Conservation (phyloP, 2,113 vertebrate genomes). For the Oenanthe oenanthe region DNA sequence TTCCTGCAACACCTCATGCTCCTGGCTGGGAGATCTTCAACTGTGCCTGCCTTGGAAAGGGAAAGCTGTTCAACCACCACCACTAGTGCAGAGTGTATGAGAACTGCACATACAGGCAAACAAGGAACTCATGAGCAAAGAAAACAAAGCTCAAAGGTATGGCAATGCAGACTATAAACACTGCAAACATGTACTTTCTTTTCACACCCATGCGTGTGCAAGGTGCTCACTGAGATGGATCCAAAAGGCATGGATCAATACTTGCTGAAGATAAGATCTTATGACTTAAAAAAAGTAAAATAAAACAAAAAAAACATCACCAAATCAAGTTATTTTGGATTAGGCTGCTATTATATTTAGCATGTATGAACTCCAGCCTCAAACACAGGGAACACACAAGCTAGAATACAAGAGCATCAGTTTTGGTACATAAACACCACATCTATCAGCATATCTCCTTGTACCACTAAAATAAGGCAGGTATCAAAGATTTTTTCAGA, state of each 20-base stretch:
- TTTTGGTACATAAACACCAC: not conserved
- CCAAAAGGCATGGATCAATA: not conserved
- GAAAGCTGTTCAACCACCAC: not conserved
- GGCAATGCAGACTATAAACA: not conserved
- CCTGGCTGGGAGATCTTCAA: not conserved
- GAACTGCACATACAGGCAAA: not conserved
- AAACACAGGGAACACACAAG: not conserved
- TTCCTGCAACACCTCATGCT: accelerated
- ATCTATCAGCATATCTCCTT: not conserved
- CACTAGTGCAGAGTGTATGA: not conserved
- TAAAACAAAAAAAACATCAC: not conserved
- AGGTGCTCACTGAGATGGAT: not conserved
- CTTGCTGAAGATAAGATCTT: not conserved
- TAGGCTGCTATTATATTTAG: not conserved
- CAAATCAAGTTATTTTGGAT: not conserved
- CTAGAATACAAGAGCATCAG: not conserved
- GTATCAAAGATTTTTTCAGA: not conserved
- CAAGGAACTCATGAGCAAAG: not conserved
- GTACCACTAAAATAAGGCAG: not conserved
- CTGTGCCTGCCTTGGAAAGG: not conserved
- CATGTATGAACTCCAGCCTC: not conserved
- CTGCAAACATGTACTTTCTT: accelerated
- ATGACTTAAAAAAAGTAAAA: not conserved
- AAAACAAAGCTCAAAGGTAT: not conserved
- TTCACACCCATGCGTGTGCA: accelerated